Base-by-base conservation (phyloP, 2,113 vertebrate species). In the Motacilla tschutschensis region DNA sequence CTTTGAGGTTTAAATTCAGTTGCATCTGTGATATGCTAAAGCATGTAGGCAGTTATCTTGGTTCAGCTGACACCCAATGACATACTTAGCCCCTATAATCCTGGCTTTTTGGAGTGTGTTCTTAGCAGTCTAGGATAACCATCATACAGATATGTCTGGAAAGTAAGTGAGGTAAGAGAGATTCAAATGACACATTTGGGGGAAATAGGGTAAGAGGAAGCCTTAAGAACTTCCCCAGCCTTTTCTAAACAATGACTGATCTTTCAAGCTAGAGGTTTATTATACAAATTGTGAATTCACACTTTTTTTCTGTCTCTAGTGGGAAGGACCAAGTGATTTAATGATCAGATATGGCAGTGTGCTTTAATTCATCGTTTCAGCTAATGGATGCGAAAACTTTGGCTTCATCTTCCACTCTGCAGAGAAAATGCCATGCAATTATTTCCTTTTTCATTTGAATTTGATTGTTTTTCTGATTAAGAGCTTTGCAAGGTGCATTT, bases 391-490 rank as follows among this genome's bases (percentile, higher is more conserved):
- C 6, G 3, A 84, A 86, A 92, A 59, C 38, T 83, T 78, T 17
- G 33, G 35, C 41, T 87, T 76, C 35, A 77, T 77, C 53, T 88
- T 80, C 17, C 48, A 40, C 19, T 85, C 67, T 87, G 78, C 70
- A 74, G 69, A 83, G 60, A 87, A 41, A 85, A 78, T 51, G 22
- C 66, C 74, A 35, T 35, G 43, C 38, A 71, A 8, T 55, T 73
- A 8, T 84, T 86, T 87, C 33, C 17, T 57, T 55, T 84, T 57
- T 66, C 26, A 78, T 79, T 54, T 80, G 51, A 47, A 79, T 64
- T 79, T 59, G 25, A 47, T 92, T 83, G 43, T 63, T 89, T 89
- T 86, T 83, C 85, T 94, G 58, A 31, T 13, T 8, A 76, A 80
- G 82, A 66, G 65, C 72, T 85, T 87, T 88, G 46, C 48, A 85